Evolutionary conservation across 2,113 vertebrate genomes (phyloP), one percentile per base, ranked within the genome.

Genomic region (Nyctereutes procyonoides): DNA sequence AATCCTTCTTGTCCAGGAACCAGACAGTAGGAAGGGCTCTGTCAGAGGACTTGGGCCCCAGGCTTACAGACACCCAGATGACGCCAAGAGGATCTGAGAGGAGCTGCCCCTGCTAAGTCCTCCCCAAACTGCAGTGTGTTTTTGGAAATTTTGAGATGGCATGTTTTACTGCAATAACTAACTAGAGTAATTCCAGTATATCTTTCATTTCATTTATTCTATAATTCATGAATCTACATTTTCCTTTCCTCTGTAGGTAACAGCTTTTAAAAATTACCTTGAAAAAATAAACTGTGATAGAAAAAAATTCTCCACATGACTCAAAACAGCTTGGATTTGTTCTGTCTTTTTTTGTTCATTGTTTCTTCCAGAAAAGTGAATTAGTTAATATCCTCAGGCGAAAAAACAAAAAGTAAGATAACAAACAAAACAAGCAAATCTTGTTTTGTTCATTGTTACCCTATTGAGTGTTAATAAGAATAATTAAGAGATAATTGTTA

Each of bases 401-500:
- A 69, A 80, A 30, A 30, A 19, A 35, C 19, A 84, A 35, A 17
- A 74, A 30, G 11, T 8, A 62, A 0, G n/a, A 63, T 2, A 58
- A 73, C 10, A 26, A 88, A 43, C 63, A 74, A 35, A 86, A 38
- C 16, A 38, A 89, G 80, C 20, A 83, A 60, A 17, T 4, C 8
- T 26, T 84, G 3, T 58, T 93, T 32, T 16, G 69, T 55, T 86
- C 38, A 71, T 62, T 84, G 43, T 81, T 53, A 58, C 48, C 53
- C 19, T 38, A 28, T 17, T 76, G 58, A 93, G 35, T 58, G n/a
- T 69, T 63, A 71, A 81, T 63, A 71, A 81, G 85, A 69, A 76
- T 48, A 56, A 69, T 95, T 84, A 79, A 53, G 55, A 60, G 53
- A 58, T 88, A 93, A 95, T 86, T 92, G 62, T 56, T 85, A 56